Evolutionary conservation across 1,140 invertebrate genomes (phyloP).

Genomic region (Anastatus disparis): DNA sequence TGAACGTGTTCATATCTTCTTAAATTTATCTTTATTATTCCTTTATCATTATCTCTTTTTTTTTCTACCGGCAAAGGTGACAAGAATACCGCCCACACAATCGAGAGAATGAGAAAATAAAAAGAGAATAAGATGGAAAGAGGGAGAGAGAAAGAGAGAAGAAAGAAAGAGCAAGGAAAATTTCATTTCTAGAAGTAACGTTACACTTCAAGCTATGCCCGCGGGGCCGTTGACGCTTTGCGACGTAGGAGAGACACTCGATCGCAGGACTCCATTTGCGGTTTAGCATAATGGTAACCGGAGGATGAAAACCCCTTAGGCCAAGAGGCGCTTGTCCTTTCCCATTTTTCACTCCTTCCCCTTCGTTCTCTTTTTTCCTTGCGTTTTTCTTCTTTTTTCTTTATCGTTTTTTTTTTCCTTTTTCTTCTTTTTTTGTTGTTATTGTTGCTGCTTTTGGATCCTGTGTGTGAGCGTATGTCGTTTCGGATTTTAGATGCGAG

Average conservation of each 20-base stretch:
- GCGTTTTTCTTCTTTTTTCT: not conserved
- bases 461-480: too few relatives aligned
- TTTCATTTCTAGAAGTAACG: slow-evolving; percentile 67
- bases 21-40: slow-evolving; percentile 13
- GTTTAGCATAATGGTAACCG: slow-evolving; percentile 68
- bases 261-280: slow-evolving; percentile 68
- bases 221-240: slow-evolving; percentile 52
- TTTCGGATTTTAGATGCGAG: too few relatives aligned
- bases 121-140: slow-evolving; percentile 41
- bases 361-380: slow-evolving; percentile 36
- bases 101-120: not conserved
- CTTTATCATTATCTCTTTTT: not conserved
- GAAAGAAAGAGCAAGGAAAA: slow-evolving; percentile 45
- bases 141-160: not conserved
- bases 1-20: not conserved
- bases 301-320: slow-evolving; percentile 45
- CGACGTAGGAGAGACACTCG: slow-evolving; percentile 60
- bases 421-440: too few relatives aligned
- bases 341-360: slow-evolving; percentile 40
- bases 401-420: not conserved
- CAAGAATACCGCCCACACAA: slow-evolving; percentile 1
- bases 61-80: not conserved
- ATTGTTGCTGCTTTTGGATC: too few relatives aligned
- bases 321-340: slow-evolving; percentile 20
- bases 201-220: slow-evolving; percentile 62